Percentiles rank a stretch among this genome's conserved stretches.
Conservation (phyloP, 92 coral and sea anemone species). For the Phenganax marumi region DNA sequence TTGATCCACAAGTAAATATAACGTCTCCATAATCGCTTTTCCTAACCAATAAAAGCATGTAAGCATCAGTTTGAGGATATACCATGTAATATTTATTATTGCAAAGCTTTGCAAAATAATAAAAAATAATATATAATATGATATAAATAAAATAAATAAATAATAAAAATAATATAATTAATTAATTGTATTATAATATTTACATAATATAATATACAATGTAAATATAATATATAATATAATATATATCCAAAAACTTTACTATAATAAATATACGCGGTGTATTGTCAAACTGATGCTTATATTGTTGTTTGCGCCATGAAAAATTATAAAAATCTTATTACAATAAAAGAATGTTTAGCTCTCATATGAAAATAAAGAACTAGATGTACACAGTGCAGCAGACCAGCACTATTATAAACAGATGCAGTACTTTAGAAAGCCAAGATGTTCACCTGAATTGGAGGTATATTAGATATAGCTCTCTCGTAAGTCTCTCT, state of each 20-base stretch:
- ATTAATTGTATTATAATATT: background rate
- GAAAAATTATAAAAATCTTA: no score
- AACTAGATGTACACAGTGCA: no score
- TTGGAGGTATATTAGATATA: conserved; percentile 88
- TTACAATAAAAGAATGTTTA: conserved; percentile 8
- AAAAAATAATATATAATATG: background rate
- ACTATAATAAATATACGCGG: no score
- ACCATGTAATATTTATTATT: no score
- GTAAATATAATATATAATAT: no score
- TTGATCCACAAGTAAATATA: conserved; percentile 97
- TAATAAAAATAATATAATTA: background rate
- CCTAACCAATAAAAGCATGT: conserved; percentile 52
- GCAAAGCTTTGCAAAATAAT: no score
- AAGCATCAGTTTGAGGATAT: no score
- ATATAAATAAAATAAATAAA: background rate
- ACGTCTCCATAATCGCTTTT: conserved; percentile 92
- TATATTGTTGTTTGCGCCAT: no score
- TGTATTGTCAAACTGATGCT: no score
- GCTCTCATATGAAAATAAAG: no score
- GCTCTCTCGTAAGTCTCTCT: conserved; percentile 93
- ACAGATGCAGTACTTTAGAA: background rate
- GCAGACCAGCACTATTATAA: background rate
- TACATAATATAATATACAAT: no score
- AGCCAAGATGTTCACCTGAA: conserved; percentile 43
- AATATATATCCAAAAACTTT: no score